Evolutionary conservation across 2,888 invertebrate genomes (phyloP).

Genomic region (Mycalesis mineus): DNA sequence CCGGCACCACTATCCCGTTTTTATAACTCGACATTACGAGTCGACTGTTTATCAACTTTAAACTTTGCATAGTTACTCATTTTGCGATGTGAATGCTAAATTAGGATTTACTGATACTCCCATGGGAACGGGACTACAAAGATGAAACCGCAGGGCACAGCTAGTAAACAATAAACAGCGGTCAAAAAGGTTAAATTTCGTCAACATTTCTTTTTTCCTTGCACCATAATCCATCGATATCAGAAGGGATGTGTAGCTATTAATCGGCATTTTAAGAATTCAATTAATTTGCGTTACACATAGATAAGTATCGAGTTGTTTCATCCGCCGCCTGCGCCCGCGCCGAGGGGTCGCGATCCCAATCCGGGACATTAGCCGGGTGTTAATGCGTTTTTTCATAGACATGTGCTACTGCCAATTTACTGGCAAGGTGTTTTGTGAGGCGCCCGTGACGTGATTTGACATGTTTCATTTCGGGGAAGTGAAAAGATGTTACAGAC

Average conservation of each 20-base stretch:
- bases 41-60: too few species aligned
- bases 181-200: too few species aligned
- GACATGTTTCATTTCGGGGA: constrained; percentile 12
- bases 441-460: constrained; percentile 29
- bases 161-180: too few species aligned
- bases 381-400: constrained; percentile 70
- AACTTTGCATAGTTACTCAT: too few species aligned
- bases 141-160: too few species aligned
- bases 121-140: too few species aligned
- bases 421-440: constrained; percentile 55
- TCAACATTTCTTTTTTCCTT: too few species aligned
- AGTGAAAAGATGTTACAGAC: not conserved
- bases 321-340: not conserved
- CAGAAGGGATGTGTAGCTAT: not conserved
- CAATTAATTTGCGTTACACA: constrained; percentile 6
- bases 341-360: constrained; percentile 32
- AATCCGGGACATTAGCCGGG: constrained; percentile 62
- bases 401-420: constrained; percentile 75
- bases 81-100: too few species aligned
- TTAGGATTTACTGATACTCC: too few species aligned
- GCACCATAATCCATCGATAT: too few species aligned
- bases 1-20: too few species aligned
- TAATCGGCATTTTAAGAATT: not conserved
- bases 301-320: constrained; percentile 8
- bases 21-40: too few species aligned